A percentile compares a stretch with the other conserved stretches of the same genome.
These are phyloP conservation scores for Hydropotes inermis DNA, from an alignment of 2,113 vertebrate genomes.

Conservation along the genomic window DNA sequence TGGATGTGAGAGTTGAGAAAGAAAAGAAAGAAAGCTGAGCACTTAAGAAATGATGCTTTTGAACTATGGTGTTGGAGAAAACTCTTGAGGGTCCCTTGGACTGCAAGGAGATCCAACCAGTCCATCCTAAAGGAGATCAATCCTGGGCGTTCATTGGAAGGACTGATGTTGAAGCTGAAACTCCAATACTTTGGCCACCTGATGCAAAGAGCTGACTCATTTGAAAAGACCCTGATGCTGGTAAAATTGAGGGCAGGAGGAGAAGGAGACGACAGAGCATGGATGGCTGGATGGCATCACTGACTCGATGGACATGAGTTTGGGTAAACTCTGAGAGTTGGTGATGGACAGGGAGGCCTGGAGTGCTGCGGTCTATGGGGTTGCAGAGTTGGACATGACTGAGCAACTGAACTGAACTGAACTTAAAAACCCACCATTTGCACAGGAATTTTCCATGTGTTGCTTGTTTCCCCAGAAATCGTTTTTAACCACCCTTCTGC, in stretches of 20 bases:
- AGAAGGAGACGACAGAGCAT: not conserved
- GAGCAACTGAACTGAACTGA: not conserved
- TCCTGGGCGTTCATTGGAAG: not conserved
- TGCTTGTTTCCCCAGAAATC: not conserved
- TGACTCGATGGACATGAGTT: not conserved
- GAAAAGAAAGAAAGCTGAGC: not conserved
- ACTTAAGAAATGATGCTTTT: not conserved
- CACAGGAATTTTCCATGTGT: not conserved
- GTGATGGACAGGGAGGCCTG: not conserved
- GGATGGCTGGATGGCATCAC: not conserved
- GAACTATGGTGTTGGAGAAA: not conserved
- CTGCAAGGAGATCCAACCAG: not conserved
- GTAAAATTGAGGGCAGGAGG: not conserved
- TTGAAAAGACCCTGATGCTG: not conserved
- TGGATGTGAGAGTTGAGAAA: not conserved
- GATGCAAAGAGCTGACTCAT: rapidly evolving
- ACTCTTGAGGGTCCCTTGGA: not conserved
- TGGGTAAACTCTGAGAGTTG: not conserved
- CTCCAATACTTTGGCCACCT: not conserved
- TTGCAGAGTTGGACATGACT: not conserved
- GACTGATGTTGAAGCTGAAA: not conserved
- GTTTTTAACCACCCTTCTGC: not conserved
- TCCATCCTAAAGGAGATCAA: not conserved
- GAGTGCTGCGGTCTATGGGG: not conserved
- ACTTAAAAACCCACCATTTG: not conserved